Evolutionary conservation across 2,113 vertebrate genomes (phyloP), one percentile per base, ranked within the genome.

Genomic region (Corythornis vintsioides): DNA sequence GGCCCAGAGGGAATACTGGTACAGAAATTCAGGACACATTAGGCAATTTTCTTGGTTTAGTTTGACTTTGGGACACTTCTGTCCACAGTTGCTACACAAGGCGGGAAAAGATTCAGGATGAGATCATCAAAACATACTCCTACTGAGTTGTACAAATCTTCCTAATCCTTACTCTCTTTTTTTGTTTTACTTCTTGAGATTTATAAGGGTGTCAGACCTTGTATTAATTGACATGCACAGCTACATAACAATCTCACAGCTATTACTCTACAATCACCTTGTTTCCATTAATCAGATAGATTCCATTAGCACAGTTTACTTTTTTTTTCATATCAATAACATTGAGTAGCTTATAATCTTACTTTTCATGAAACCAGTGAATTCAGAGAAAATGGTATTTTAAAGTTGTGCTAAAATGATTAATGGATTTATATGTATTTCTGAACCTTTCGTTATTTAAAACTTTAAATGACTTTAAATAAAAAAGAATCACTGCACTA

Each of bases 11-110:
- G 19, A 86, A 6, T 33, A 25, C 6, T 40, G 14, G 10, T 63
- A 21, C 29, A 0, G 0, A 28, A 4, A 28, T 57, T 73, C 18
- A 42, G 29, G 90, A 53, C 0, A 2, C 4, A 10, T 9, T 48
- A 40, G 52, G 5, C 24, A 21, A 17, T 77, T 25, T 63, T 64
- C n/a, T 73, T 42, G 24, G 16, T 43, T 13, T 15, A 35, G 50
- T 35, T 71, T 76, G 45, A 48, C 7, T 40, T 90, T 80, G 57
- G 8, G 33, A 42, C 19, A 42, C 15, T 66, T 25, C 15, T 59
- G 43, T 24, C 4, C 25, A 67, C 2, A 5, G 19, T 78, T 82
- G 52, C 31, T 79, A 38, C 19, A 35, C 17, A 53, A 33, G 3
- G 13, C 47, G 57, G 48, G 33, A 59, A 74, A 80, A 74, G 0